Evolutionary conservation across 2,113 vertebrate species (phyloP), one percentile per base, ranked within the genome.

Genomic region (Pterocles gutturalis): DNA sequence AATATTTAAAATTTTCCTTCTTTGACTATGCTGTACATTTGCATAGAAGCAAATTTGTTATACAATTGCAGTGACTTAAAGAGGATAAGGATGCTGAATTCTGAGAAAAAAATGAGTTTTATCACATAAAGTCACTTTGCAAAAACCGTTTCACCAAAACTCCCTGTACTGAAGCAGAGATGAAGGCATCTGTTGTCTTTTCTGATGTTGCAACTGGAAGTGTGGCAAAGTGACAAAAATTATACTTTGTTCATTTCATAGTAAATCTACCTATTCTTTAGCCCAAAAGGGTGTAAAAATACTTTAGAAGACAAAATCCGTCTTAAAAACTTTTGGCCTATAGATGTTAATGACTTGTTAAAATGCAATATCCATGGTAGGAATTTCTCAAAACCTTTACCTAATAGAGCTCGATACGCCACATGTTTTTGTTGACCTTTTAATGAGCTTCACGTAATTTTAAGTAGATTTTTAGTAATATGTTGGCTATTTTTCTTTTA

Each of bases 351-450:
- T 45, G 9, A 54, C 4, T 71, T 75, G 6, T 78, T 71, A 71
- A 62, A 78, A 20, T 33, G 5, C 10, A 4, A 53, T 61, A 55
- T 34, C 65, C 2, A 5, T 62, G 10, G 45, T 61, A 53, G 41
- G 49, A 79, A 71, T 79, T 38, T 66, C 2, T 70, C 25, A 41
- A 34, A 22, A 2, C 58, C 60, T 86, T 80, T 77, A 29, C 8
- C 0, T 1, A 48, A 26, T 21, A 62, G 4, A 58, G 3, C 6
- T 53, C 29, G 48, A 7, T 62, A 15, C 4, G 13, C 4, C 61
- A 2, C 20, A 14, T 58, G 11, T 33, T 48, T 55, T 55, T 43
- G 7, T 57, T 61, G 45, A 58, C 10, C 21, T 71, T 92, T 24
- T 21, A 61, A 25, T 54, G 24, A 72, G 34, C 36, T 66, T 82